phyloP scores from a whole-genome alignment of 30 jellyfish, hydroid and myxozoan species.

The Nemopilema nomurai region DNA sequence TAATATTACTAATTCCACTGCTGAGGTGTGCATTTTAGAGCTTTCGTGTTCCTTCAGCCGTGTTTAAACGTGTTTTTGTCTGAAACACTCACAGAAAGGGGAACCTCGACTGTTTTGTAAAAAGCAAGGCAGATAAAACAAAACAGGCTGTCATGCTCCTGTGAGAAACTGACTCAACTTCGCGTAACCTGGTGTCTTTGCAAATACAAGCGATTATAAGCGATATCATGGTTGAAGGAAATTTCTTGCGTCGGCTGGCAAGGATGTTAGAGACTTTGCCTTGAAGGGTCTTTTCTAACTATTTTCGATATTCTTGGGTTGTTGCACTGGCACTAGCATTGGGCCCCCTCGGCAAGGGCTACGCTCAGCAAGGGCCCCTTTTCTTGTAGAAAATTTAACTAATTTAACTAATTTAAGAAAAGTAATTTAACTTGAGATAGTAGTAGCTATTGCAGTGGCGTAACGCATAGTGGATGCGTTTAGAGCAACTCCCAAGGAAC shows the following conservation, averaged over 20 bases:
- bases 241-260: conserved; percentile 30
- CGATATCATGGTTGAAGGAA: conserved; percentile 33
- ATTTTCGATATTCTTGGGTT: background rate
- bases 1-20: no score
- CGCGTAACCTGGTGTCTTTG: conserved; percentile 33
- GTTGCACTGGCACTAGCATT: background rate
- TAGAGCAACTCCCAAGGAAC: background rate
- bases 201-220: conserved; percentile 22
- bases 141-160: conserved; percentile 27
- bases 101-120: conserved; percentile 32
- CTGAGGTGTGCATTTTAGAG: conserved; percentile 36
- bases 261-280: conserved; percentile 13
- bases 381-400: background rate
- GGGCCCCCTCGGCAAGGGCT: background rate
- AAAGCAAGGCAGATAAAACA: conserved; percentile 35
- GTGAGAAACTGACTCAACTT: conserved; percentile 47
- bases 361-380: background rate
- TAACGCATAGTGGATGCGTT: background rate
- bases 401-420: no score
- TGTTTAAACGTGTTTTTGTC: conserved; percentile 22
- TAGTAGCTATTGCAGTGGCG: background rate
- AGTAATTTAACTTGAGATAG: background rate
- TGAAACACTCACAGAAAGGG: conserved; percentile 32
- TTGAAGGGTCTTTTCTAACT: background rate
- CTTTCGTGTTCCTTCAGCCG: no score